Evolutionary conservation across 2,797 vertebrate genomes (phyloP).

Genomic region (Ceryle rudis): DNA sequence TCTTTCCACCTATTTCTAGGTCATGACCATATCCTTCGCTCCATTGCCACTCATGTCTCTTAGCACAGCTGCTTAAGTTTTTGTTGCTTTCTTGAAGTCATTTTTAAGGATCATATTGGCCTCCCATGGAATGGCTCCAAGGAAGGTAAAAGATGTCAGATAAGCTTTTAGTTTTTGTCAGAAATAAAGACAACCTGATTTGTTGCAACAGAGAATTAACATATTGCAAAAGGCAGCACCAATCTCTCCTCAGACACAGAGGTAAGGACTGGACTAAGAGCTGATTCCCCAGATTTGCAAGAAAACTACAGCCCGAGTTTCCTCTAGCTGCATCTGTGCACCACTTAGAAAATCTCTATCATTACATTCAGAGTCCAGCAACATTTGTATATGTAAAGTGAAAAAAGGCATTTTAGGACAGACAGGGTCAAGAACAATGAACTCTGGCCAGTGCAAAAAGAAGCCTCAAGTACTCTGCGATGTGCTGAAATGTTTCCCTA

Average conservation of each 20-base stretch:
- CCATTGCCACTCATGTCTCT: not conserved
- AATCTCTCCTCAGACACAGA: not conserved
- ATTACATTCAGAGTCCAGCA: not conserved
- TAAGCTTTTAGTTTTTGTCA: not conserved
- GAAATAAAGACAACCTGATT: not conserved
- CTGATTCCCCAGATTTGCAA: not conserved
- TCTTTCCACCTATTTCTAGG: not conserved
- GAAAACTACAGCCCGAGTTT: not conserved
- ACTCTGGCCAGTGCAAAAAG: not conserved
- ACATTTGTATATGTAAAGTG: not conserved
- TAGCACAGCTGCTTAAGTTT: not conserved
- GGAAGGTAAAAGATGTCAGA: not conserved
- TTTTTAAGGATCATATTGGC: not conserved
- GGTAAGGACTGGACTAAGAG: not conserved
- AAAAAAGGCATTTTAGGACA: not conserved
- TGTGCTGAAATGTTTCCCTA: not conserved
- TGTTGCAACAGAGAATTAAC: not conserved
- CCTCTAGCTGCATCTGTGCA: not conserved
- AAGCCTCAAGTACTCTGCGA: not conserved
- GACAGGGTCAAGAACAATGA: not conserved
- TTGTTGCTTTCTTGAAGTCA: not conserved
- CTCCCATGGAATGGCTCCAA: not conserved
- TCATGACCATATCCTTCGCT: not conserved
- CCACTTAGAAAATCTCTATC: not conserved
- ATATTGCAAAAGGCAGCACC: not conserved